These are phyloP conservation scores for Apogon talboti DNA, from an alignment of 2,797 vertebrate species.

Conservation along the genomic window DNA sequence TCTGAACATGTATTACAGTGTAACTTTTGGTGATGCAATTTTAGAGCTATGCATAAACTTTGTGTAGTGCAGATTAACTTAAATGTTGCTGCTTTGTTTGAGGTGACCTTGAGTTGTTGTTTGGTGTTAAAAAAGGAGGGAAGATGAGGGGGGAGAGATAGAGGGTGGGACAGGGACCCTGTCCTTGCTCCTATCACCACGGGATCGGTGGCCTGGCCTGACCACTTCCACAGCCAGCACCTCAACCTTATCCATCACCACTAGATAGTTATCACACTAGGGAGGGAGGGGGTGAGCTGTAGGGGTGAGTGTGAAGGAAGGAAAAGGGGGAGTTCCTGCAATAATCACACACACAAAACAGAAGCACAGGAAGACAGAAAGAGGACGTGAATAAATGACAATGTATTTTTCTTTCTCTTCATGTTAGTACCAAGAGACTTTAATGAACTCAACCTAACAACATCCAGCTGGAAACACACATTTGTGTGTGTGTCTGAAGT, in stretches of 20 bases:
- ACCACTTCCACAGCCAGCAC: slow-evolving; percentile 84
- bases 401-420: slow-evolving; percentile 49
- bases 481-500: slow-evolving; percentile 72
- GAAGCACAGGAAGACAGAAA: slow-evolving; percentile 27
- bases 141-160: slow-evolving; percentile 47
- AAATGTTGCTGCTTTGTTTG: slow-evolving; percentile 68
- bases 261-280: slow-evolving; percentile 84
- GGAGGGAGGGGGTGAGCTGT: slow-evolving; percentile 58
- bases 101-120: slow-evolving; percentile 80
- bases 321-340: slow-evolving; percentile 47
- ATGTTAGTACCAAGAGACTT: slow-evolving; percentile 78
- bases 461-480: slow-evolving; percentile 84
- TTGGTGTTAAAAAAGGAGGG: slow-evolving; percentile 59
- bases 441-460: slow-evolving; percentile 89
- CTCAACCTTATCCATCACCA: slow-evolving; percentile 87
- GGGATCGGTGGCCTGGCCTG: slow-evolving; percentile 85
- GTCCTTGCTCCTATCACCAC: slow-evolving; percentile 87
- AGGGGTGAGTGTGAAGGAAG: slow-evolving; percentile 45
- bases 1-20: not conserved
- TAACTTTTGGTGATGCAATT: not conserved
- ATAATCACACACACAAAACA: slow-evolving; percentile 53
- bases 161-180: slow-evolving; percentile 73
- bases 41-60: slow-evolving; percentile 37
- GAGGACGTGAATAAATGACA: slow-evolving; percentile 59
- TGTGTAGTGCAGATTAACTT: slow-evolving; percentile 55